phyloP scores from a whole-genome alignment of 2,797 vertebrate species.

The Artibeus lituratus region DNA sequence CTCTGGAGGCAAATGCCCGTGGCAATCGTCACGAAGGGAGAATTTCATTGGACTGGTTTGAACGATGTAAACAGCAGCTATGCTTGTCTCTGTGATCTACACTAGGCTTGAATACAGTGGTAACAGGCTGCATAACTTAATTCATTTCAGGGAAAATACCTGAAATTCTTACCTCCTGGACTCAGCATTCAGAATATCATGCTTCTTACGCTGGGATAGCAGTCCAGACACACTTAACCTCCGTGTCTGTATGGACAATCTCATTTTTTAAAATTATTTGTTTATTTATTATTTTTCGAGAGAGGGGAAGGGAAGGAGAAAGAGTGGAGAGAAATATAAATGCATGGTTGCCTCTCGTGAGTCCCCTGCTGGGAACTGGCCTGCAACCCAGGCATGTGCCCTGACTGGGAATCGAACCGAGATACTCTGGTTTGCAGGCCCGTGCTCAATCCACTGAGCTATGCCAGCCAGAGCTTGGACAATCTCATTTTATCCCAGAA shows the following conservation, averaged over 20 bases:
- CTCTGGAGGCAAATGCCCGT: conserved; percentile 14
- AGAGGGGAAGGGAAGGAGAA: no score
- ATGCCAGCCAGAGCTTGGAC: no score
- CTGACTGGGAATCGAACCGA: no score
- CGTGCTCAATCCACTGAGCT: no score
- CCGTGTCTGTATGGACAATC: neutral
- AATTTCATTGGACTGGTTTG: conserved; percentile 36
- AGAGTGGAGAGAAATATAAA: no score
- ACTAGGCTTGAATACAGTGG: neutral
- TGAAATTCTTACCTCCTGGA: neutral
- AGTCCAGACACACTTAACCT: neutral
- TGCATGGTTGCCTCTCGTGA: no score
- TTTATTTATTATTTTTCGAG: no score
- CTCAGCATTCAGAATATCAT: neutral
- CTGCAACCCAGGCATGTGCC: no score
- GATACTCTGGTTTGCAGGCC: no score
- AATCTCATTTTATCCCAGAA: neutral
- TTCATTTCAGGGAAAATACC: conserved; percentile 34
- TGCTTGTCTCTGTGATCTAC: neutral
- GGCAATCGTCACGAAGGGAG: conserved; percentile 23
- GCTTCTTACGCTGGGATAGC: neutral
- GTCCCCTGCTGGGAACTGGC: no score
- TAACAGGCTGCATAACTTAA: neutral
- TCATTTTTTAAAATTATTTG: no score
- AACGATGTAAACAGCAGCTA: neutral